Evolutionary conservation across 2,113 vertebrate genomes (phyloP).

Genomic region (Archilochus colubris): DNA sequence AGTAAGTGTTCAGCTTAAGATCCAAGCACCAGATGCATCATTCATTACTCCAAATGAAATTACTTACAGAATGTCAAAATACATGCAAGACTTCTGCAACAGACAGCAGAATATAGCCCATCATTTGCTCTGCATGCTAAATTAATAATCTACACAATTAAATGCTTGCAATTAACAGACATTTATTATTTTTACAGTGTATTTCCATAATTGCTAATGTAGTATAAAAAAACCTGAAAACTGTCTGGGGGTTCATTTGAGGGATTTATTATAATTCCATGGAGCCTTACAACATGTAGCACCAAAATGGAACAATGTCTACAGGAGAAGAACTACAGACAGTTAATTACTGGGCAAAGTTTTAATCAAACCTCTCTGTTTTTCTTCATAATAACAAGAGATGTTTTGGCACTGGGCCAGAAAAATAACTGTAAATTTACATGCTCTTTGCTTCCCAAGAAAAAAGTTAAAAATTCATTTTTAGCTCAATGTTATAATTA

Average conservation of each 20-base stretch:
- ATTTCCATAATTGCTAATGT: constrained; percentile 13
- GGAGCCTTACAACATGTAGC: constrained; percentile 4
- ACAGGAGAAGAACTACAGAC: constrained; percentile 22
- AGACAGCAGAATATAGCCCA: not conserved
- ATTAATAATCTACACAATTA: constrained; percentile 38
- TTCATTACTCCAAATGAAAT: constrained; percentile 12
- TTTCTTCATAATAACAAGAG: constrained; percentile 21
- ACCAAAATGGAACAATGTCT: constrained; percentile 28
- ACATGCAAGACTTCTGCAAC: not conserved
- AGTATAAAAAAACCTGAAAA: constrained; percentile 41
- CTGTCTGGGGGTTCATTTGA: constrained; percentile 45
- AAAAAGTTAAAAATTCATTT: constrained; percentile 55
- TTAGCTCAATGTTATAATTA: constrained; percentile 45
- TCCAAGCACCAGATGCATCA: not conserved
- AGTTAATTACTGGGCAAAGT: constrained; percentile 46
- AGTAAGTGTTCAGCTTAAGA: not conserved
- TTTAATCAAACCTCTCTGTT: constrained; percentile 62
- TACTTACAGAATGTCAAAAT: not conserved
- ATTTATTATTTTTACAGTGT: constrained; percentile 41
- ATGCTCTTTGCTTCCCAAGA: constrained; percentile 20
- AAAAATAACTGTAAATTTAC: constrained; percentile 43
- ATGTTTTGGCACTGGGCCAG: constrained; percentile 36
- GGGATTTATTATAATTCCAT: constrained; percentile 43
- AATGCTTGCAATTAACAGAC: constrained; percentile 26
- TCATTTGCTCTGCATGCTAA: constrained; percentile 19